A percentile compares a stretch with the other conserved stretches of the same genome.
These are phyloP conservation scores for Eubasilissa regina DNA, from an alignment of 1,140 invertebrate species.

Conservation along the genomic window DNA sequence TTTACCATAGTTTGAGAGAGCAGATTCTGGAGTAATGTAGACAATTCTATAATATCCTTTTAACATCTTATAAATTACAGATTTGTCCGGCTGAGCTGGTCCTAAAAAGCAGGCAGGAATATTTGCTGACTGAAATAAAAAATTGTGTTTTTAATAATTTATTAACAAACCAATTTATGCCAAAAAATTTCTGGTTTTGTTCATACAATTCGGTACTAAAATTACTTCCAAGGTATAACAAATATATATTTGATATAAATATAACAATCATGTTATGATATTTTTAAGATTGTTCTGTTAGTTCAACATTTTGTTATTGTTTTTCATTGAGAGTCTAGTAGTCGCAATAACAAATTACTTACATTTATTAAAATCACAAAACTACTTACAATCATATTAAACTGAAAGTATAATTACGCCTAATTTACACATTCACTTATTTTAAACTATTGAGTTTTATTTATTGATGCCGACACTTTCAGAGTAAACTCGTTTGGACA, in stretches of 20 bases:
- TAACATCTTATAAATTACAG: slow-evolving; percentile 67
- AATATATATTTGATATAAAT: neutral
- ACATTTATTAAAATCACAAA: too few species aligned
- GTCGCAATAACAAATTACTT: too few species aligned
- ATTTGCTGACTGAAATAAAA: slow-evolving; percentile 45
- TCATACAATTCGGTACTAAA: neutral
- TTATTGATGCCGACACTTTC: too few species aligned
- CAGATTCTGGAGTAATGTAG: slow-evolving; percentile 81
- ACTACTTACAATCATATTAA: too few species aligned
- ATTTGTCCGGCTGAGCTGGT: slow-evolving; percentile 73
- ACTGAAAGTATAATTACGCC: too few species aligned
- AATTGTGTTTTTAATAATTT: neutral
- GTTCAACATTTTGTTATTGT: too few species aligned
- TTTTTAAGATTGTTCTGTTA: too few species aligned
- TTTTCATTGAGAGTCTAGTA: too few species aligned
- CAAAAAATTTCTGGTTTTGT: neutral
- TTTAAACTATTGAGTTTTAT: too few species aligned
- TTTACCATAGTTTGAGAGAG: slow-evolving; percentile 64
- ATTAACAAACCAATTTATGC: neutral
- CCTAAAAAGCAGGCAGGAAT: slow-evolving; percentile 76
- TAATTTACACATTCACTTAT: too few species aligned
- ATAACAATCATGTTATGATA: slow-evolving; percentile 13
- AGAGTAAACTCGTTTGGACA: too few species aligned
- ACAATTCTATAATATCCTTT: slow-evolving; percentile 75
- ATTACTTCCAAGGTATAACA: neutral